These are phyloP conservation scores for Aptenodytes forsteri DNA, from an alignment of 2,113 vertebrate genomes.

Conservation along the genomic window DNA sequence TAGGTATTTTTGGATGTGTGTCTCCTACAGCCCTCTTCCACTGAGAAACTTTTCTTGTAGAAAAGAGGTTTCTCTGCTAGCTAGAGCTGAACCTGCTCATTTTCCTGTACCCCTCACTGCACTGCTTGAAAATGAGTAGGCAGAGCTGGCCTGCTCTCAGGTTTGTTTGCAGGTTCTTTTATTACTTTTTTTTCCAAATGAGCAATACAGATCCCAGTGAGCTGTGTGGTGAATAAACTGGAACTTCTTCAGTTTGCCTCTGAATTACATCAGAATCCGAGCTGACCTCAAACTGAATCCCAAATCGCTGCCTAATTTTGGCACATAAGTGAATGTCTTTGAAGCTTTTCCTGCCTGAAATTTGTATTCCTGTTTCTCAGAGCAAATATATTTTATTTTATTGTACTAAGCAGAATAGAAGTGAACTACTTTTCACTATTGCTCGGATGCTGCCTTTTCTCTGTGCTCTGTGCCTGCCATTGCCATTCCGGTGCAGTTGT, in stretches of 20 bases:
- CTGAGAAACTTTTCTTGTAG: background rate
- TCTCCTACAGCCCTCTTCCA: background rate
- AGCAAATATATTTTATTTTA: background rate
- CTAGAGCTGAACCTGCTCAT: background rate
- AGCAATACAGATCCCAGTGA: background rate
- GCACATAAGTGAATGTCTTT: background rate
- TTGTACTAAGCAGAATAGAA: background rate
- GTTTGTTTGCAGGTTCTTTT: too few species aligned
- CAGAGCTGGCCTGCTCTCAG: background rate
- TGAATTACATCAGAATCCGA: background rate
- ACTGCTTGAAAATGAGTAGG: background rate
- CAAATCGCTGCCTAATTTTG: background rate
- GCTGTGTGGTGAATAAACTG: background rate
- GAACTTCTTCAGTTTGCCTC: background rate
- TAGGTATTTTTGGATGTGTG: background rate
- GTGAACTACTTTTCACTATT: background rate
- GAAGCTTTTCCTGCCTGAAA: background rate
- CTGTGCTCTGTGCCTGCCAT: background rate
- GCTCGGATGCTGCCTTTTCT: background rate
- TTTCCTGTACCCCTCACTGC: background rate
- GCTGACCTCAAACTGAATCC: background rate
- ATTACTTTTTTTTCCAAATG: fast-evolving
- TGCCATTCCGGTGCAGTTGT: background rate
- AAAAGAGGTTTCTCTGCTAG: background rate
- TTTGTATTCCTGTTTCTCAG: background rate